Base-by-base conservation (phyloP, 2,113 vertebrate species). In the Sebastes fasciatus region DNA sequence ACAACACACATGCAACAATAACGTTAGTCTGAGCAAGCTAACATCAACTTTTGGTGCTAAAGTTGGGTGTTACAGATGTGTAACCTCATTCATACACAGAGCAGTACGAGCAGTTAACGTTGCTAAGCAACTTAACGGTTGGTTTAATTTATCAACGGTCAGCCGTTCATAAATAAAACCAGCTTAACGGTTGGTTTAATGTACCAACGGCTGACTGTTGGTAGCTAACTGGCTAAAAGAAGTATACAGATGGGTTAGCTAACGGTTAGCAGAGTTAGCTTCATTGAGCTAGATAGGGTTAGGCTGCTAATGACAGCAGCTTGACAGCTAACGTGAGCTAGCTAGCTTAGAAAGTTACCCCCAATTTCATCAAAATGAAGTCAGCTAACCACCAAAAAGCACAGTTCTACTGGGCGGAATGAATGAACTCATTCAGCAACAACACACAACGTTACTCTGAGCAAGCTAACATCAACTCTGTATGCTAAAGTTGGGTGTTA, bases 261-360 rank as follows among this genome's bases (percentile, higher is more conserved):
- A 85, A 34, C 70, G 17, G 77, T 80, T 93, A 90, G 89, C 91
- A 21, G 8, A 10, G 87, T 79, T 93, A 93, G 92, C 93, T 80
- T 54, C 21, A 21, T 1, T 4, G 23, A 68, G 92, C 92, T 91
- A 91, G 1, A 52, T 4, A 26, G 26, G 26, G 26, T 26, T 26
- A 26, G 26, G 26, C 26, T 26, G 26, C 26, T 63, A 75, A 72
- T 77, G 80, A 85, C 88, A 88, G 67, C 57, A 77, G 69, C 34
- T 4, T 74, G 76, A 85, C 70, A 75, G 58, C n/a, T 64, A n/a
- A 57, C 1, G 45, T 40, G 16, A 49, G 23, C 19, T 8, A 8
- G 26, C 26, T 26, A 26, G 26, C 43, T 67, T 65, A 34, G 17
- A 43, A 64, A 64, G 40, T 82, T 55, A 7, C 26, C 3, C 34